Evolutionary conservation across 2,113 vertebrate species (phyloP).

Genomic region (Pedetes capensis): DNA sequence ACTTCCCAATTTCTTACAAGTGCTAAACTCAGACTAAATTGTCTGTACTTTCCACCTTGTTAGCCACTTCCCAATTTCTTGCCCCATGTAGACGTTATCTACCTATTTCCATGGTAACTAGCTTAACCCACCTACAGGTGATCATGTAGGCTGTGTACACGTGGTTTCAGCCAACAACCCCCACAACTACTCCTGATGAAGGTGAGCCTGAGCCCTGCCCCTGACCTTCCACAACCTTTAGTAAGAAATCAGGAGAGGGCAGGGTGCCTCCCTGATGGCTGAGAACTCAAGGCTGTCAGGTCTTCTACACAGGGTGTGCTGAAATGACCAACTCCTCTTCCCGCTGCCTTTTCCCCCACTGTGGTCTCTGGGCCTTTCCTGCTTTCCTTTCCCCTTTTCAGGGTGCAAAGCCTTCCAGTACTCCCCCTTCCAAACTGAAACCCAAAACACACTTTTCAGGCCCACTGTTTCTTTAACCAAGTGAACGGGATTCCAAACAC

Average conservation of each 20-base stretch:
- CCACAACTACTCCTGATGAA: neutral
- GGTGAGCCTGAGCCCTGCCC: neutral
- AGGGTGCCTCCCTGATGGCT: neutral
- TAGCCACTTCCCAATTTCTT: too few relatives aligned
- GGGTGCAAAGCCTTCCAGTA: neutral
- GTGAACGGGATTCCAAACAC: neutral
- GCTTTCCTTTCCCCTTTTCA: neutral
- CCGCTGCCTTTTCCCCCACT: neutral
- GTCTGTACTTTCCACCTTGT: too few relatives aligned
- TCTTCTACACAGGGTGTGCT: neutral
- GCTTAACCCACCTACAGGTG: too few relatives aligned
- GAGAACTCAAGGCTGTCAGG: neutral
- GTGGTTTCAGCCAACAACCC: too few relatives aligned
- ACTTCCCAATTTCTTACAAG: too few relatives aligned
- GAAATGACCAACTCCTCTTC: neutral
- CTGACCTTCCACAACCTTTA: neutral
- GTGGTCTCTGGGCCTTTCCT: neutral
- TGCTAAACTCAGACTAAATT: too few relatives aligned
- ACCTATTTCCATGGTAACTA: too few relatives aligned
- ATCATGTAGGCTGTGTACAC: too few relatives aligned
- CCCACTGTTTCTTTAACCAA: neutral
- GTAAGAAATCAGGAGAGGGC: neutral
- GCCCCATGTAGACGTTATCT: too few relatives aligned
- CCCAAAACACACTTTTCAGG: neutral
- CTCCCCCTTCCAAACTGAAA: constrained; percentile 1